Base-by-base conservation (phyloP, 2,888 invertebrate genomes). In the Agriopis aurantiaria region DNA sequence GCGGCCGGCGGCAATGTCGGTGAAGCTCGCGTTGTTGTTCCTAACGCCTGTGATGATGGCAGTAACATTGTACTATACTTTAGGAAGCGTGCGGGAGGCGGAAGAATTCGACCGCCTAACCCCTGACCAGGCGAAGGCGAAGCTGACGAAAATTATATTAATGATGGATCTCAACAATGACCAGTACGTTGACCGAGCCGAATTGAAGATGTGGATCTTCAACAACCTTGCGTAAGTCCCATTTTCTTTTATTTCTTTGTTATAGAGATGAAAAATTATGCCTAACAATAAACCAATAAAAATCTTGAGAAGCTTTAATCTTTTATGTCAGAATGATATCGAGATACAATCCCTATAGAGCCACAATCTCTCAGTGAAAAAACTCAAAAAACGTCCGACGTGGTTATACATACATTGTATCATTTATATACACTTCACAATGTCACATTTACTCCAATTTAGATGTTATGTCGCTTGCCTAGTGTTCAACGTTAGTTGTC, bases 161-260 rank as follows among this genome's bases (percentile, higher is more conserved):
- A 97, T 97, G 88, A 99, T 99, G 98, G 99, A 99, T 91, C 90
- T 96, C 62, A 97, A 99, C 86, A 95, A 95, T 40, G 98, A 99
- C 89, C 93, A 96, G 72, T 93, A 92, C 75, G 96, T 99, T 71
- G 97, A 97, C 88, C 95, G 96, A 71, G 93, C 95, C 65, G 99
- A 99, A 89, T 93, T 99, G 10, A 97, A 97, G 86, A 96, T 97
- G 5, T 99, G 99, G 99, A 98, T 99, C 82, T 91, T 98, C 76
- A 96, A 97, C 80, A 99, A 99, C 14, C 99, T 99, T 91, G 95
- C 95, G 97, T 97, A 93, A 90, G 90, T 86, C 52, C 8, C 53
- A 60, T 10, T 33, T 52, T 45, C 48, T 17, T 8, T 12, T 12
- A 65, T 3, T 52, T 52, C 9, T 23, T 23, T 5, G 49, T 14